Conservation (phyloP, 2,113 vertebrate genomes). For the Psittacula cyanocephala region DNA sequence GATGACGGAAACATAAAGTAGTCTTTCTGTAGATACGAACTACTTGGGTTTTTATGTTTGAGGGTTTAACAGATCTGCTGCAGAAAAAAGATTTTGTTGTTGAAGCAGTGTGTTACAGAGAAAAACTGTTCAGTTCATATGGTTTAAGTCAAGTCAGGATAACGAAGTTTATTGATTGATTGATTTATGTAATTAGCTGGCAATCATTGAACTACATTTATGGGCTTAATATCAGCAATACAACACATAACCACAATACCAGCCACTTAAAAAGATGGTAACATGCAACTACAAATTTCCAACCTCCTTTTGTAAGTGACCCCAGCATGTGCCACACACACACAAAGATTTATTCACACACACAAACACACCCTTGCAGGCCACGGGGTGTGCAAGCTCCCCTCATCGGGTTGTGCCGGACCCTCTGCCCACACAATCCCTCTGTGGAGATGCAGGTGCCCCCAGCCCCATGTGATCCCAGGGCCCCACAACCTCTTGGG, state of each 20-base stretch:
- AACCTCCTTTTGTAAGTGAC: neutral
- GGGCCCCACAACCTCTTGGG: neutral
- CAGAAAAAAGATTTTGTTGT: neutral
- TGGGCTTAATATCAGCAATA: neutral
- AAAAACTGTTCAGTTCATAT: neutral
- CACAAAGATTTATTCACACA: neutral
- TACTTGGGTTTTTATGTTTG: neutral
- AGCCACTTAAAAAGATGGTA: neutral
- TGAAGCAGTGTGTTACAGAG: neutral
- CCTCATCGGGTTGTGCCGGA: neutral
- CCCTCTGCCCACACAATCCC: accelerated
- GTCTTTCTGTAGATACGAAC: neutral
- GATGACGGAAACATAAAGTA: neutral
- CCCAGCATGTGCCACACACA: accelerated
- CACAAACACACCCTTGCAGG: neutral
- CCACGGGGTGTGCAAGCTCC: neutral
- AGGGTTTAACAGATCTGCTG: neutral
- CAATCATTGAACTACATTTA: neutral
- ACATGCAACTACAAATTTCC: neutral
- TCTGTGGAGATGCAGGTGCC: neutral
- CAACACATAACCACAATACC: neutral
- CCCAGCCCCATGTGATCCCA: neutral
- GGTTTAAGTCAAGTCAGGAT: neutral
- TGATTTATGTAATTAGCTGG: neutral
- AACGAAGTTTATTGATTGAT: neutral